Evolutionary conservation across 2,113 vertebrate species (phyloP).

Genomic region (Calypte anna): DNA sequence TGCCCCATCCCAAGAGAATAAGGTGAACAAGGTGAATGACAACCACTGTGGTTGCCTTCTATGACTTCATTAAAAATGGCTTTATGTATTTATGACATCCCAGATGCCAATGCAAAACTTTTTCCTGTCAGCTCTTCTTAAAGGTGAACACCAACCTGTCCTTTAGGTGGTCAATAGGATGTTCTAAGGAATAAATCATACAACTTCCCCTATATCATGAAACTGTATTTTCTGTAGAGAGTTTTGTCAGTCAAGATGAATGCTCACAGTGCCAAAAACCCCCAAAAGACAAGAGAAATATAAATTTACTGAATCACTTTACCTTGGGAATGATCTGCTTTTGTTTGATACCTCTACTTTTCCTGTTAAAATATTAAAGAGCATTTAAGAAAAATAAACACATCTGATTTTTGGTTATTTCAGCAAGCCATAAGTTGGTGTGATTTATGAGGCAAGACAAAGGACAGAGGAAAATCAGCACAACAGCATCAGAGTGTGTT

Average conservation of each 20-base stretch:
- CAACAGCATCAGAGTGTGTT: not conserved
- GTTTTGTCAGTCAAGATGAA: not conserved
- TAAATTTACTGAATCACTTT: conserved; percentile 33
- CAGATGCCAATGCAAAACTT: not conserved
- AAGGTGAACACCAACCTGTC: not conserved
- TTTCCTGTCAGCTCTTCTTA: not conserved
- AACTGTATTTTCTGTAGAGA: not conserved
- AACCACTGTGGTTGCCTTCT: not conserved
- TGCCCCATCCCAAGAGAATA: not conserved
- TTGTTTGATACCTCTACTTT: conserved; percentile 87
- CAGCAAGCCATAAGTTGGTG: conserved; percentile 45
- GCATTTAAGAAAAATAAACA: not conserved
- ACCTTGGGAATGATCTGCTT: conserved; percentile 98
- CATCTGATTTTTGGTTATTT: conserved; percentile 39
- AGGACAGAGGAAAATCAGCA: conserved; percentile 44
- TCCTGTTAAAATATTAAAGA: conserved; percentile 84
- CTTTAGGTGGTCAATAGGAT: not conserved
- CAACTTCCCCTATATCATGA: not conserved
- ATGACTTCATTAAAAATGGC: not conserved
- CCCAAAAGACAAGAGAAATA: not conserved
- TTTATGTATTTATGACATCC: not conserved
- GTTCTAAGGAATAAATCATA: not conserved
- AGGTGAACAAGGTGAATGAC: not conserved
- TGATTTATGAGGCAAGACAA: conserved; percentile 15
- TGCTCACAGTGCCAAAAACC: not conserved